Base-by-base conservation (phyloP, 2,797 vertebrate species). In the Sebastes taczanowskii region DNA sequence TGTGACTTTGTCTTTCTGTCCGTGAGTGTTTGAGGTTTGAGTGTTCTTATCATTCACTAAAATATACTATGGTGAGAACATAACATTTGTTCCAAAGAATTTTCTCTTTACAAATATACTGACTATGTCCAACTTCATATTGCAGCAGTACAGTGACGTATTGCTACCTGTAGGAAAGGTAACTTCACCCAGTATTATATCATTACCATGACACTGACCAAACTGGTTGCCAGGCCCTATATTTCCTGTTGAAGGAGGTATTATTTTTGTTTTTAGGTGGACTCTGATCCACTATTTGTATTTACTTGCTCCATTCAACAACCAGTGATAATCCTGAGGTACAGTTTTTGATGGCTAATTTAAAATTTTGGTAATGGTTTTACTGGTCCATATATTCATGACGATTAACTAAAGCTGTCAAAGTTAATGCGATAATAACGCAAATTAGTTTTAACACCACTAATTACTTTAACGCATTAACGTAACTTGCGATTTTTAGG, bases 11-110 rank as follows among this genome's bases (percentile, higher is more conserved):
- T 52, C 46, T 52, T 52, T 52, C 8, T 52, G 46, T 38, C 46
- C 78, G 32, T 82, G 52, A 76, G 32, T 60, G 30, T 82, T 72
- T 76, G 38, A 77, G 2, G 67, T 58, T 72, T 74, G 18, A 75
- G 53, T 77, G 60, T 83, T 6, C 6, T 69, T 55, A 70, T 56
- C 61, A 61, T 75, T 74, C 27, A 76, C 62, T 70, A 66, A 74
- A 64, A 70, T 52, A 74, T 49, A 77, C 18, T 65, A 38, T 35
- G 32, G 13, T 13, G 6, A 63, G 32, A 35, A 11, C 32, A n/a
- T 63, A 11, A 63, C 61, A 35, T 63, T 35, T 62, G 30, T 34
- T 35, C 20, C 20, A 22, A 34, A 32, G 2, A 27, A 14, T 68
- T 53, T 75, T 72, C 6, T 62, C 20, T 32, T 56, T 23, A 49